Evolutionary conservation across 2,113 vertebrate genomes (phyloP).

Genomic region (Physeter macrocephalus): DNA sequence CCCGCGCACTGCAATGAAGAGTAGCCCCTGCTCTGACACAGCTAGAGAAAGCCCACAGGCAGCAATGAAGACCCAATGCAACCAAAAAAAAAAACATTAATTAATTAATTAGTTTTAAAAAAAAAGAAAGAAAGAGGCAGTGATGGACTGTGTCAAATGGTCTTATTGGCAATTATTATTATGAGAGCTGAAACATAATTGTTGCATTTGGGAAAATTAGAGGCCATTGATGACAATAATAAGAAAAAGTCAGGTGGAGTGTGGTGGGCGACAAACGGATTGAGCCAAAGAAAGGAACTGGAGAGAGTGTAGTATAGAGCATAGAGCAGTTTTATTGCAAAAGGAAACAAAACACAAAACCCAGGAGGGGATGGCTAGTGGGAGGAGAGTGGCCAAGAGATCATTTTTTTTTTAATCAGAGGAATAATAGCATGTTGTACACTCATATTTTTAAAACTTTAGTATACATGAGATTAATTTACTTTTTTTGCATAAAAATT

Average conservation of each 20-base stretch:
- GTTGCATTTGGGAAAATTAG: not conserved
- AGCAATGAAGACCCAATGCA: too few species aligned
- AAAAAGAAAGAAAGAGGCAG: not conserved
- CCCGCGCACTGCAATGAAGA: too few species aligned
- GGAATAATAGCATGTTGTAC: not conserved
- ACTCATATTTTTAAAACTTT: not conserved
- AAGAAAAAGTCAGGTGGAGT: not conserved
- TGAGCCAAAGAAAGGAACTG: not conserved
- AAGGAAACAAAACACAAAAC: not conserved
- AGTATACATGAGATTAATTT: not conserved
- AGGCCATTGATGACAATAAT: not conserved
- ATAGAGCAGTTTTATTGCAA: not conserved
- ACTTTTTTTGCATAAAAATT: not conserved
- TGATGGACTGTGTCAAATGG: not conserved
- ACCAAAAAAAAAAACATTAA: too few species aligned
- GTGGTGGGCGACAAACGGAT: accelerated
- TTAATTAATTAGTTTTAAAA: too few species aligned
- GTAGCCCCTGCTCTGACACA: too few species aligned
- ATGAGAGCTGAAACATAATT: not conserved
- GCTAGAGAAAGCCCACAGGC: too few species aligned
- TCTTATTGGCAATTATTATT: not conserved
- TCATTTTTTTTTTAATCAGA: not conserved
- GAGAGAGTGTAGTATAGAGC: not conserved
- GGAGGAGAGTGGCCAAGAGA: not conserved
- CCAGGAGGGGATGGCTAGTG: not conserved